These are phyloP conservation scores for Papilio xuthus DNA, from an alignment of 1,140 invertebrate genomes.

Conservation along the genomic window DNA sequence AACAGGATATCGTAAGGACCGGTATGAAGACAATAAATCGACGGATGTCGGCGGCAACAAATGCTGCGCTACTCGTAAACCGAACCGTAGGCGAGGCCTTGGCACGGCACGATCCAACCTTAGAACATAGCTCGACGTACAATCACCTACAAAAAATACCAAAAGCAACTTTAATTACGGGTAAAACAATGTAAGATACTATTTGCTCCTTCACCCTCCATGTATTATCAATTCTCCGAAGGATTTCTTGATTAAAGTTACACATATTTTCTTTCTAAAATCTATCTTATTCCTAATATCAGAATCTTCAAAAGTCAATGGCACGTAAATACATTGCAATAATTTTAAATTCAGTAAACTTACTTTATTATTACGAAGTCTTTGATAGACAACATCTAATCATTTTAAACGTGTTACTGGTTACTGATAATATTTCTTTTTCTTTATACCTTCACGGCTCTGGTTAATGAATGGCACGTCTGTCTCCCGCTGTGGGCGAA, in stretches of 20 bases:
- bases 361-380: background rate
- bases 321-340: background rate
- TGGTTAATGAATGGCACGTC: slow-evolving; percentile 49
- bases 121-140: slow-evolving; percentile 2
- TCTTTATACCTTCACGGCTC: slow-evolving; percentile 4
- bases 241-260: background rate
- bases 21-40: slow-evolving; percentile 53
- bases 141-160: background rate
- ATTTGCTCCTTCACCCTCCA: background rate
- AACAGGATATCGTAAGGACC: slow-evolving; percentile 55
- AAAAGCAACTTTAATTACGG: background rate
- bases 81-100: slow-evolving; percentile 48
- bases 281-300: background rate
- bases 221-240: background rate
- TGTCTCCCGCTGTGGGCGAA: slow-evolving; percentile 47
- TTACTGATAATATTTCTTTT: background rate
- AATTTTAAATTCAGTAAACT: background rate
- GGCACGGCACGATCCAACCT: slow-evolving; percentile 37
- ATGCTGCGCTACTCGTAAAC: slow-evolving; percentile 49
- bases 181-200: too few species aligned
- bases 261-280: background rate
- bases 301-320: background rate
- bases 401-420: background rate
- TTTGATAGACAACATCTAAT: background rate
- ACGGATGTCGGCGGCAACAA: slow-evolving; percentile 66